Evolutionary conservation across 2,113 vertebrate genomes (phyloP), one percentile per base, ranked within the genome.

Genomic region (Psittacara wagleri): DNA sequence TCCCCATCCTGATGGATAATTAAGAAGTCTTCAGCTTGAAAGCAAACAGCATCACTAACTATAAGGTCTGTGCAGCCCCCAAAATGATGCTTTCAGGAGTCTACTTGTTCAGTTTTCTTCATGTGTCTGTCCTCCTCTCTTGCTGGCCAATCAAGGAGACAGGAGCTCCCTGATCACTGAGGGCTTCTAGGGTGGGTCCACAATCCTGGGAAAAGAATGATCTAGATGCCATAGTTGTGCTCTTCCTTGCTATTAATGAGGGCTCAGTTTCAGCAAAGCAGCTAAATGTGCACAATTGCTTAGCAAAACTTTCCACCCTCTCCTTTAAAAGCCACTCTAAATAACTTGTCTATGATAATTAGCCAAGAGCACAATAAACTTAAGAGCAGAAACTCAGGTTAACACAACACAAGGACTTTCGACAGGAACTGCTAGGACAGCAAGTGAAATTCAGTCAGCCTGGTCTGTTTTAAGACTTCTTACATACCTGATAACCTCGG

Each of bases 401-500:
- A 77, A 33, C 31, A 52, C 39, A 77, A 67, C 12, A 74, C 14
- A 48, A 89, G 22, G 33, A 46, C 62, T 67, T 70, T 57, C 37
- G 37, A 79, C 2, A 1, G 48, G 23, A 91, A 77, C 67, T 75
- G 12, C 25, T 37, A 82, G 5, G 13, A 52, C 35, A 55, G 49
- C 41, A 24, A 80, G 24, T 48, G 55, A 62, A 76, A 89, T 54
- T 63, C 44, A 16, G 35, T 13, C 37, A 62, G 39, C 9, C 15
- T 63, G 7, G 16, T 64, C 37, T 37, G 17, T 63, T 93, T 44
- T 11, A 69, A 81, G 35, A 44, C 24, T 78, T 91, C n/a, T 85
- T 54, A 93, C 94, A 41, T 83, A 99, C 99, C 99, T 99, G 99
- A 97, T 99, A 99, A 83, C 99, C 99, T 97, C 98, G 99, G 96